Base-by-base conservation (phyloP, 2,888 invertebrate species). In the Chelonus formosanus region DNA sequence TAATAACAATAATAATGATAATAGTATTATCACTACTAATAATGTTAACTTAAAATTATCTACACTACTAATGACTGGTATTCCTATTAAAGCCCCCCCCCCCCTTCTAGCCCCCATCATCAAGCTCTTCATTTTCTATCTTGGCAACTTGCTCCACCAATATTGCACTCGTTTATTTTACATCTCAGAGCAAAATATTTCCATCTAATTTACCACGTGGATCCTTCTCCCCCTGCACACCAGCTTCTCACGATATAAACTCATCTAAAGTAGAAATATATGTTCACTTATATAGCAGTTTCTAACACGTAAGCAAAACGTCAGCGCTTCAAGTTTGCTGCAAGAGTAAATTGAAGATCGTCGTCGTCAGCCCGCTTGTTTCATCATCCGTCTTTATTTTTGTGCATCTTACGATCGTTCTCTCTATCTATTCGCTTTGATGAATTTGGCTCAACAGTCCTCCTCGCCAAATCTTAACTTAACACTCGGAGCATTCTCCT, bases 221-320 rank as follows among this genome's bases (percentile, higher is more conserved):
- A 62, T 63, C 66, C 70, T 72, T 70, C 20, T 20, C 20, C 20
- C 20, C 20, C 20, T 20, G 20, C 20, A 20, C 20, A 20, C 20
- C 40, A 40, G 71, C 70, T 71, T 65, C 67, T 70, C 71, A 67
- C 67, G 67, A 63, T 72, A 74, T 74, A 74, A 74, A 74, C 72
- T 70, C 72, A 71, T 73, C 70, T 69, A 66, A 64, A 52, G 58
- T 43, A 63, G 65, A 68, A 68, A 40, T 40, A 40, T 66, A 69
- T 64, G 32, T 67, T 40, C 54, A 36, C 50, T 65, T 67, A 71
- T 73, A 52, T 52, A 52, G 71, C 73, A 69, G 73, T 73, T 73
- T 74, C 70, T 67, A 57, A 65, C 73, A 75, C 74, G 74, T 75
- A 74, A 74, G 79, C 80, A 78, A 80, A 81, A 81, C 80, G 81